Conservation (phyloP, 2,113 vertebrate species). For the Gavialis gangeticus region DNA sequence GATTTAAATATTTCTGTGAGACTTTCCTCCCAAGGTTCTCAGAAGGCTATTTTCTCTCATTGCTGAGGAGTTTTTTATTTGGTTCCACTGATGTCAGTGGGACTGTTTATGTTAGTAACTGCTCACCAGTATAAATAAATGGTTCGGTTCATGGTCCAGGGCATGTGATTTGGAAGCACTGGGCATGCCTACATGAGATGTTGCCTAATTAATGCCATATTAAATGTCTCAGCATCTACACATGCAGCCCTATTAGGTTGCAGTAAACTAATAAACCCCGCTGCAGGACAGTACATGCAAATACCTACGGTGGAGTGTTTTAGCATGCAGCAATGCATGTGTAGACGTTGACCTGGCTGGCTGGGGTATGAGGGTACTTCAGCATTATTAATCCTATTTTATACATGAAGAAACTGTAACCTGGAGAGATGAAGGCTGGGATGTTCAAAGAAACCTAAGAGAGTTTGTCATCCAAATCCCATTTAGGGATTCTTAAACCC, state of each 20-base stretch:
- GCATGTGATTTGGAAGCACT: neutral
- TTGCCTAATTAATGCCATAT: too few relatives aligned
- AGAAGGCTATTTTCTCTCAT: neutral
- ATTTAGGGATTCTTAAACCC: neutral
- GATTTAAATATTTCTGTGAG: fast-evolving
- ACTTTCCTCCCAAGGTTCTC: fast-evolving
- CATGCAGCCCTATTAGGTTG: too few relatives aligned
- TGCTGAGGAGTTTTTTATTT: neutral
- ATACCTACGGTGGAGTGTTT: too few relatives aligned
- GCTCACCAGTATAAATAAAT: neutral
- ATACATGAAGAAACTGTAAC: neutral
- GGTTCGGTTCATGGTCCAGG: too few relatives aligned
- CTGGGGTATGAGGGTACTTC: too few relatives aligned
- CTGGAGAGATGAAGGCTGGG: neutral
- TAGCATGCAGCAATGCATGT: too few relatives aligned
- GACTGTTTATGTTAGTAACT: fast-evolving
- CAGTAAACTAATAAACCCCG: too few relatives aligned
- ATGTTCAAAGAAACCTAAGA: neutral
- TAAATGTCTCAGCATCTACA: too few relatives aligned
- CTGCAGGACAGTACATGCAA: too few relatives aligned
- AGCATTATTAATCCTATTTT: neutral
- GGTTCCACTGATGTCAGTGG: neutral
- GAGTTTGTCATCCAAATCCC: neutral
- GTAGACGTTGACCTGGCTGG: too few relatives aligned
- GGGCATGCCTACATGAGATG: too few relatives aligned